phyloP scores from a whole-genome alignment of 2,888 invertebrate species.

The Myopa testacea region DNA sequence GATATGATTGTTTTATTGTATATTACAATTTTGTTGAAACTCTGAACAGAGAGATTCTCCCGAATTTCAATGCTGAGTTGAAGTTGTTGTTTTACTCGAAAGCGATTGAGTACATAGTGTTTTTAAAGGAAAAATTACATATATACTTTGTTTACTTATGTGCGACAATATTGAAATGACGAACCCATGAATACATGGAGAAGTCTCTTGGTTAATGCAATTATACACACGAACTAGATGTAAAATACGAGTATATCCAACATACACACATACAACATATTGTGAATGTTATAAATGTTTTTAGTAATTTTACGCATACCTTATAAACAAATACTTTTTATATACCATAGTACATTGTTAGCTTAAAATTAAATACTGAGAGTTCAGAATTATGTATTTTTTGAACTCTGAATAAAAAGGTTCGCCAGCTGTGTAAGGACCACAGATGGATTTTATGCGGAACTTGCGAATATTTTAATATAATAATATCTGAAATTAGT shows the following conservation, averaged over 20 bases:
- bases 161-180: slow-evolving; percentile 34
- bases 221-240: slow-evolving; percentile 36
- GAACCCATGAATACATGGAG: not conserved
- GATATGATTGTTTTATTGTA: slow-evolving; percentile 24
- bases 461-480: slow-evolving; percentile 26
- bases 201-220: slow-evolving; percentile 28
- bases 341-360: slow-evolving; percentile 13
- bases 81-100: slow-evolving; percentile 19
- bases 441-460: slow-evolving; percentile 13
- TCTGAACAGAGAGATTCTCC: not conserved
- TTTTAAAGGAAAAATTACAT: not conserved
- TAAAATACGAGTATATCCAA: slow-evolving; percentile 24
- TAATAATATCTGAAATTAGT: slow-evolving; percentile 1
- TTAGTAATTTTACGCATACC: slow-evolving; percentile 22
- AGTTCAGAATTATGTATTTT: not conserved
- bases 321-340: slow-evolving; percentile 1
- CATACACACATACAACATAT: slow-evolving; percentile 18
- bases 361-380: slow-evolving; percentile 8
- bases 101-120: not conserved
- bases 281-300: slow-evolving; percentile 37
- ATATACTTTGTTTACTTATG: slow-evolving; percentile 14
- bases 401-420: no score
- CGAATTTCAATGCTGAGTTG: slow-evolving; percentile 14
- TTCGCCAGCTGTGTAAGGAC: not conserved
- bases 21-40: slow-evolving; percentile 24